These are phyloP conservation scores for Drosophila baimaii DNA, from an alignment of 1,140 invertebrate species.

Conservation along the genomic window DNA sequence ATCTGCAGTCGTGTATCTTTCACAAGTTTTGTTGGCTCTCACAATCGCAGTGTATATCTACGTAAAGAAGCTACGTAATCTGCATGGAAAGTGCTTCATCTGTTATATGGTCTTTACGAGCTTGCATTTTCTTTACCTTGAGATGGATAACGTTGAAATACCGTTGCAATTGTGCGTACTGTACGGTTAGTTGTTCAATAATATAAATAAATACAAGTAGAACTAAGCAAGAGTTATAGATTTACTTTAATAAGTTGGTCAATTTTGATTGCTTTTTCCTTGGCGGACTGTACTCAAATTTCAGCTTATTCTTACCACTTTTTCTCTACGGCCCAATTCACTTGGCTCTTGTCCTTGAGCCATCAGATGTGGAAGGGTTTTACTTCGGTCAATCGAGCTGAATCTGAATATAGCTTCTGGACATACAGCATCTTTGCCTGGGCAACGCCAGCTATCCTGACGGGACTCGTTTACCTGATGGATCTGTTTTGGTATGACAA, in stretches of 20 bases:
- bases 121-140: too few species aligned
- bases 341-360: neutral
- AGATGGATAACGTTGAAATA: too few species aligned
- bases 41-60: neutral
- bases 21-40: neutral
- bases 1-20: neutral
- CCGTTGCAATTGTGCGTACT: too few species aligned
- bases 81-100: too few species aligned
- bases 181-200: too few species aligned
- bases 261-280: too few species aligned
- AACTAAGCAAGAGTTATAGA: too few species aligned
- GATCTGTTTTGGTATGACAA: neutral
- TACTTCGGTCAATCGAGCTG: neutral
- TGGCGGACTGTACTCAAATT: too few species aligned
- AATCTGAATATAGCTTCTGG: neutral
- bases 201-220: too few species aligned
- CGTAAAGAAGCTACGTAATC: neutral
- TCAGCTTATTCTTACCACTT: neutral
- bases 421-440: neutral
- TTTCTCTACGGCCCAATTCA: too few species aligned
- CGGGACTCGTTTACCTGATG: neutral
- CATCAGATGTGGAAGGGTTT: neutral
- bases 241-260: too few species aligned
- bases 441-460: neutral
- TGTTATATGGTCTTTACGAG: neutral